Conservation (phyloP, 2,888 invertebrate genomes). For the Epinotia demarniana region DNA sequence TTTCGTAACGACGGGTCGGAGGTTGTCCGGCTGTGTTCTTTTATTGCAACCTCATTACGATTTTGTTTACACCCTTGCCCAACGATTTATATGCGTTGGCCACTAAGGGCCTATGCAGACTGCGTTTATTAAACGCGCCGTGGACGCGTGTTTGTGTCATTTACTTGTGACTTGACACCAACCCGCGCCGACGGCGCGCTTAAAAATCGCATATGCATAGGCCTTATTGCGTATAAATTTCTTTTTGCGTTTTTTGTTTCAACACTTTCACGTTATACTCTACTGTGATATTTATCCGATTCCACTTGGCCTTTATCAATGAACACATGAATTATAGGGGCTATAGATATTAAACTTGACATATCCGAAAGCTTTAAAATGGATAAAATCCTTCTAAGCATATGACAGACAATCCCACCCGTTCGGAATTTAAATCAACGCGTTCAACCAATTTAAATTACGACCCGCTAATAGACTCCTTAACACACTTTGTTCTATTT, state of each 20-base stretch:
- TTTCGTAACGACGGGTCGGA: conserved; percentile 62
- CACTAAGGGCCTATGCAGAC: background rate
- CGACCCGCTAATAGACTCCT: conserved; percentile 43
- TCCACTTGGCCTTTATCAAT: background rate
- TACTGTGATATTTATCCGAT: background rate
- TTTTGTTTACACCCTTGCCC: conserved; percentile 55
- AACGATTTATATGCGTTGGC: background rate
- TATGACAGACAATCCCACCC: conserved; percentile 56
- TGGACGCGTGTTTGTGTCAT: too few species aligned
- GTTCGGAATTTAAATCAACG: conserved; percentile 64
- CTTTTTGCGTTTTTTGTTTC: background rate
- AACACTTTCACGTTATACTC: background rate
- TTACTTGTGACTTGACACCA: too few species aligned
- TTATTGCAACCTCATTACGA: conserved; percentile 48
- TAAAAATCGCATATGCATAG: too few species aligned
- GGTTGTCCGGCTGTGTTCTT: conserved; percentile 57
- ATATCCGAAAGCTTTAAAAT: conserved; percentile 5
- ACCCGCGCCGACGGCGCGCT: too few species aligned
- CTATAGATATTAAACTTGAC: conserved; percentile 3
- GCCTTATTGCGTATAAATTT: background rate
- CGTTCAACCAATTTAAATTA: conserved; percentile 34
- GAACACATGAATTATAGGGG: background rate
- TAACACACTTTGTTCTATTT: conserved; percentile 48
- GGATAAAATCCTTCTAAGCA: conserved; percentile 12
- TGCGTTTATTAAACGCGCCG: too few species aligned